Base-by-base conservation (phyloP, 2,797 vertebrate species). In the Brachyrhaphis roseni region DNA sequence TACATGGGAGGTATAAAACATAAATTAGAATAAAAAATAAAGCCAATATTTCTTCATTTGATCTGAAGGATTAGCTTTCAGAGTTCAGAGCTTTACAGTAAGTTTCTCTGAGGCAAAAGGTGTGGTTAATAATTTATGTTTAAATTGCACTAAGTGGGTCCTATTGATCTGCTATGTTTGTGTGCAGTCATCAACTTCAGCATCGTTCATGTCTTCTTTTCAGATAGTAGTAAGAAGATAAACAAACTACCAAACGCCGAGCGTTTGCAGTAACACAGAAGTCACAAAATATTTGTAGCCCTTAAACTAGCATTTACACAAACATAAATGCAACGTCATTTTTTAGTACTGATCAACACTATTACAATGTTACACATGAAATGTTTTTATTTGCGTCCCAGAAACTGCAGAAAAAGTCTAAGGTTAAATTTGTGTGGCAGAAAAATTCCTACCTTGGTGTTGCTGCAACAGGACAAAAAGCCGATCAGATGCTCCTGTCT, bases 101-200 rank as follows among this genome's bases (percentile, higher is more conserved):
- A n/a, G 23, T 70, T 70, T 45, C 4, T 43, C 70, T 8, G 41
- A 81, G 13, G 77, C 64, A 76, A 28, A 82, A 90, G 55, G 77
- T 43, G 41, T 8, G 89, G 77, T 97, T 90, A 97, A 97, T 97
- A 96, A 97, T 98, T 96, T 92, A 97, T 97, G 81, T 76, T 84
- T 87, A 94, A 94, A 96, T 95, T 93, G 94, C 94, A 87, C 93
- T 91, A 95, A 97, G 94, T 96, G 94, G 94, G 81, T 80, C 82
- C 66, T 28, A 94, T 94, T 80, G 92, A 94, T 94, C 77, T 68
- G 77, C 51, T 86, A 55, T 78, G 41, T 80, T 86, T 78, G 72
- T 74, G 62, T 53, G 74, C 20, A 71, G 66, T 46, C 66, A 62
- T 49, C 83, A 80, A 85, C 76, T 47, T 71, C 57, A 83, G 75